These are phyloP conservation scores for Hyperoplus lanceolatus DNA, from an alignment of 2,797 vertebrate genomes.

Conservation along the genomic window DNA sequence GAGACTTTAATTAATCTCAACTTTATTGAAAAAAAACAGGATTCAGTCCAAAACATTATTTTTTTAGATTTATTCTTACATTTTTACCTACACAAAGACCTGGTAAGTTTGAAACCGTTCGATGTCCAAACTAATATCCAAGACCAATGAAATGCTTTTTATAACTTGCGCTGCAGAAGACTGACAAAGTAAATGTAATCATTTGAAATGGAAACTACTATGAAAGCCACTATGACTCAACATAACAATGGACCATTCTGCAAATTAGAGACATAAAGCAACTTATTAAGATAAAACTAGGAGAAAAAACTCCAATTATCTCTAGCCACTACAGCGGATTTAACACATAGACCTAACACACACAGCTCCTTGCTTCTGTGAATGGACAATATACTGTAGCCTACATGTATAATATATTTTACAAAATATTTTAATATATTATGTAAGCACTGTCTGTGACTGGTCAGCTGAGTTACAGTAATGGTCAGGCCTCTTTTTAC, in stretches of 20 bases:
- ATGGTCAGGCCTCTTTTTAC: conserved; percentile 12
- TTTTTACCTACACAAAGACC: not conserved
- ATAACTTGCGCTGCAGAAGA: not conserved
- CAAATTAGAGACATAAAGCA: not conserved
- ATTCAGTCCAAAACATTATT: too few relatives aligned
- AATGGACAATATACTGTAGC: not conserved
- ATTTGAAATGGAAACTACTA: not conserved
- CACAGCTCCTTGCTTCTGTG: not conserved
- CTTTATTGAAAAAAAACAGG: not conserved
- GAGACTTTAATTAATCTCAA: not conserved
- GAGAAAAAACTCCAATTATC: not conserved
- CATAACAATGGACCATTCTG: not conserved
- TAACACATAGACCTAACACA: not conserved
- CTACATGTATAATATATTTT: not conserved
- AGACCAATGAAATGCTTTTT: not conserved
- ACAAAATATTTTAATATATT: too few relatives aligned
- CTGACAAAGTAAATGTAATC: not conserved
- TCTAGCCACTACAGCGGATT: not conserved
- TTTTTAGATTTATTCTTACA: not conserved
- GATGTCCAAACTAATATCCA: not conserved
- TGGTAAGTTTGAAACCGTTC: not conserved
- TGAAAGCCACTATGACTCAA: not conserved
- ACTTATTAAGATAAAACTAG: not conserved
- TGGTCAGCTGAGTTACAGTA: conserved; percentile 12
- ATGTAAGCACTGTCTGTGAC: not conserved